Evolutionary conservation across 2,888 invertebrate genomes (phyloP).

Genomic region (Eilema griseolum): DNA sequence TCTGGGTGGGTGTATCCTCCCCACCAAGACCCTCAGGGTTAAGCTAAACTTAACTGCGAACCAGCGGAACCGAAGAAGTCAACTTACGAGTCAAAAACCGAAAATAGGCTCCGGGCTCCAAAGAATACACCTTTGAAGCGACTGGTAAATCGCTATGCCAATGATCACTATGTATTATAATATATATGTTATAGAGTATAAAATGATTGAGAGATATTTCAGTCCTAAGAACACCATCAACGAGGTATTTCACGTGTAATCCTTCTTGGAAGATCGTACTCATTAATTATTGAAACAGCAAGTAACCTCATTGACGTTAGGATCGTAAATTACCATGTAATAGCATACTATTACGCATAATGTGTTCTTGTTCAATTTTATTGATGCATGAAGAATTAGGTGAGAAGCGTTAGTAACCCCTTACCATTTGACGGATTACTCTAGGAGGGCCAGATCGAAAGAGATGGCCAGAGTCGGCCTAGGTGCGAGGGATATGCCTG

Average conservation of each 20-base stretch:
- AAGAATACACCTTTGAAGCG: neutral
- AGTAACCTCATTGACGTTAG: constrained; percentile 40
- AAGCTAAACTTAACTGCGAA: too few species aligned
- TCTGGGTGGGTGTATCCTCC: too few species aligned
- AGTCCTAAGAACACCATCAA: constrained; percentile 34
- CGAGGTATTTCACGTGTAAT: constrained; percentile 50
- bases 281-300: constrained; percentile 48
- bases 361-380: neutral
- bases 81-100: neutral
- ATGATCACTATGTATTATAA: too few species aligned
- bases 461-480: too few species aligned
- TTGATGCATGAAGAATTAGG: neutral
- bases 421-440: neutral
- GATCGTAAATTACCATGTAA: constrained; percentile 45
- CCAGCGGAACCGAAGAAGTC: too few species aligned
- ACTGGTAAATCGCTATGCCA: too few species aligned
- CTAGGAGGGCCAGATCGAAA: too few species aligned
- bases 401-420: neutral
- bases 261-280: constrained; percentile 45
- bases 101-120: neutral
- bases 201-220: neutral
- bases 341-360: constrained; percentile 23
- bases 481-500: too few species aligned
- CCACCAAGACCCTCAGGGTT: too few species aligned
- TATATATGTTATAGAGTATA: too few species aligned